phyloP scores from a whole-genome alignment of 2,888 invertebrate species.

The Anodontia alba region DNA sequence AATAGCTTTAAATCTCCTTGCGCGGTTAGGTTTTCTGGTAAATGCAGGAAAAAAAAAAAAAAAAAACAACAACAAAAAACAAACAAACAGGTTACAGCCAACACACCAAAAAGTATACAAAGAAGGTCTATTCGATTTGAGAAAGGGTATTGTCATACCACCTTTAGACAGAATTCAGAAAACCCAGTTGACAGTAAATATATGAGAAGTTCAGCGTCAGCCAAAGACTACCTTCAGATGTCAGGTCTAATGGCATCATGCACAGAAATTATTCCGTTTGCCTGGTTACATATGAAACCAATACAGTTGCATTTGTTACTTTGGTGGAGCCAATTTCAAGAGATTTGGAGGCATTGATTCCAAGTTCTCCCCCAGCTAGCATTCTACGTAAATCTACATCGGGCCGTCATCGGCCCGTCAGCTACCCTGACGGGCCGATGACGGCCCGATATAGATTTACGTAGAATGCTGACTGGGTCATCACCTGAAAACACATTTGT shows the following conservation, averaged over 20 bases:
- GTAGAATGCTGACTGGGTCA: no score
- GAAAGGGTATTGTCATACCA: conserved; percentile 32
- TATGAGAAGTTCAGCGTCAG: background rate
- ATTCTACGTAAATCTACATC: no score
- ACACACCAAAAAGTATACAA: conserved; percentile 30
- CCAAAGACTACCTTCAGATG: conserved; percentile 3
- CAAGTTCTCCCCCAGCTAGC: no score
- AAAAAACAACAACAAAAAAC: no score
- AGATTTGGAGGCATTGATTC: conserved; percentile 15
- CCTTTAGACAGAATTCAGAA: conserved; percentile 34
- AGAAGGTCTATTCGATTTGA: conserved; percentile 1
- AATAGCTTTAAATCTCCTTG: background rate
- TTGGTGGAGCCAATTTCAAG: conserved; percentile 24
- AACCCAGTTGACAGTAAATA: conserved; percentile 1
- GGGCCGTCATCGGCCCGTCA: no score
- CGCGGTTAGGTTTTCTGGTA: conserved; percentile 30
- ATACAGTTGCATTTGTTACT: conserved; percentile 38
- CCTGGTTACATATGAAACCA: conserved; percentile 49
- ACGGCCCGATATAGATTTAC: no score
- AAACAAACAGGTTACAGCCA: conserved; percentile 16
- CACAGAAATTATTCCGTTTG: conserved; percentile 50
- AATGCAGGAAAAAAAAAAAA: conserved; percentile 34
- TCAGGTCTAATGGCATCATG: conserved; percentile 49
- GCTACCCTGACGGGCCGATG: no score
- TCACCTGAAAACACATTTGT: conserved; percentile 6